Base-by-base conservation (phyloP, 2,888 invertebrate genomes). In the Drosophila formosana region DNA sequence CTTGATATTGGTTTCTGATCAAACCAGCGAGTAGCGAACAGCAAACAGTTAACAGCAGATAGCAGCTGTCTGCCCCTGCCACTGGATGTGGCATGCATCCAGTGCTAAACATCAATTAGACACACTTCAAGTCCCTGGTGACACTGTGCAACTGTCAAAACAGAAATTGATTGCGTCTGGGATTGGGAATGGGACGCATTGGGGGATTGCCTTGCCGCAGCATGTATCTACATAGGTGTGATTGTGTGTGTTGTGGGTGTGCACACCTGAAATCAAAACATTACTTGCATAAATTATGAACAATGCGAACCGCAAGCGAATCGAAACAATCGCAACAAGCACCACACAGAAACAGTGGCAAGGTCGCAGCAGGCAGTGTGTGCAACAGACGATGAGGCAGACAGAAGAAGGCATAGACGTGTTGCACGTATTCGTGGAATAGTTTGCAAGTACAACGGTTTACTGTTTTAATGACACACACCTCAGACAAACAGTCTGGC, bases 281-380 rank as follows among this genome's bases (percentile, higher is more conserved):
- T 88, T 89, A 89, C 87, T 88, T 83, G 86, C 89, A 87, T 78
- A 86, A 88, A 85, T 78, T 66, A 78, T 69, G 26, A 67, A 80
- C 74, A 83, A 77, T 68, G 80, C 61, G 50, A 75, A 72, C 71
- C 71, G 76, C 83, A 84, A 78, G 52, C 66, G 47, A 68, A 76
- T 66, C 43, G 66, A 75, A 67, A 62, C 39, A 18, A 30, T 7
- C 58, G 64, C 72, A 41, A 66, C 66, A 61, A 50, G 52, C 34
- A 49, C 30, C 43, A 50, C 66, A 53, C 66, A 66, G 18, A 58
- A 80, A 72, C 82, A 58, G 82, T 76, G 82, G 84, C 82, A 85
- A 82, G 82, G 86, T 82, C 78, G 66, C 60, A 50, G 60, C 69
- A 58, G 66, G 78, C 65, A 61, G 56, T 5, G 13, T 13, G 3